These are phyloP conservation scores for Bombus balteatus DNA, from an alignment of 1,140 invertebrate genomes.

Conservation along the genomic window DNA sequence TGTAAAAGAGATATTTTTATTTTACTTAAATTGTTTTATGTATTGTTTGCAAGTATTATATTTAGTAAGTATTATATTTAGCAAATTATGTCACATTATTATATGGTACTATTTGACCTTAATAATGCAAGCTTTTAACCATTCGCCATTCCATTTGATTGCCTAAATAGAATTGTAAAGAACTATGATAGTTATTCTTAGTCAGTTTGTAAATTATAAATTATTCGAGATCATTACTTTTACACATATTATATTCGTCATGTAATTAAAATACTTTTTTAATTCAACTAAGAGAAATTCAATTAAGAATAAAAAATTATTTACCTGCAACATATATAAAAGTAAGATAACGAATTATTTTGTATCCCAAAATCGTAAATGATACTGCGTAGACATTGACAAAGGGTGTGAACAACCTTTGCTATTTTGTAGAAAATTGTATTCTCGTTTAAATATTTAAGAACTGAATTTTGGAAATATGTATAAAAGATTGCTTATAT, in stretches of 20 bases:
- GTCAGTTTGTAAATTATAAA: background rate
- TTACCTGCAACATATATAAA: conserved; percentile 1
- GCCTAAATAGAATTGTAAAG: background rate
- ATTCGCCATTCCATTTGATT: background rate
- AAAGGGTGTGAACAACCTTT: background rate
- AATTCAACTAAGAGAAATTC: background rate
- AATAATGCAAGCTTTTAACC: no score
- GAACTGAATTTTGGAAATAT: conserved; percentile 3
- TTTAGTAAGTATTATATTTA: no score
- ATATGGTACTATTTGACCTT: no score
- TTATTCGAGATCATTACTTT: conserved; percentile 4
- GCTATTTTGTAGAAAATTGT: conserved; percentile 29
- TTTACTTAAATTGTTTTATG: conserved; percentile 30
- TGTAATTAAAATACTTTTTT: background rate
- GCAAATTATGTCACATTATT: no score
- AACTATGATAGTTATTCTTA: background rate
- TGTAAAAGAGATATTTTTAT: conserved; percentile 9
- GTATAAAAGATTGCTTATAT: background rate
- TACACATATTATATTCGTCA: background rate
- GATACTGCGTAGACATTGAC: background rate
- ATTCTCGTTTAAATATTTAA: conserved; percentile 9
- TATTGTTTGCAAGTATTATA: background rate
- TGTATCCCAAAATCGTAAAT: background rate
- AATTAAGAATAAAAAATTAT: background rate
- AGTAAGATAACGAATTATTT: background rate